Evolutionary conservation across 2,113 vertebrate genomes (phyloP), one percentile per base, ranked within the genome.

Genomic region (Thunnus thynnus): DNA sequence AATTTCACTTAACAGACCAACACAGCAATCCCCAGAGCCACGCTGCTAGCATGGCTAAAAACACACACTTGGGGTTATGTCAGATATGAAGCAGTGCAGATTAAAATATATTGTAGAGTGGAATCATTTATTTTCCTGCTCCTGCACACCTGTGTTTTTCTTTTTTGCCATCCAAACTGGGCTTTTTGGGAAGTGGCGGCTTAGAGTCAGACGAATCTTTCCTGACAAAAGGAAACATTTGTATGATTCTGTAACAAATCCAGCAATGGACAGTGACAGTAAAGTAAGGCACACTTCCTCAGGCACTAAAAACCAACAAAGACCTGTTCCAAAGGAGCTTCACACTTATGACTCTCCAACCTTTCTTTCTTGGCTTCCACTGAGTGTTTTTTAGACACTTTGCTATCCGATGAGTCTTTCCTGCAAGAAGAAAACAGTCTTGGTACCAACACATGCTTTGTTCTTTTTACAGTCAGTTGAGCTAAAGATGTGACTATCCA

Each of bases 351-450:
- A 25, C 20, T 70, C 13, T 64, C 93, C 52, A 83, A 95, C 95
- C 95, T 95, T 80, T 96, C 94, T 88, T 86, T 93, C 80, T 92
- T 95, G 79, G 76, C 72, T 69, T 95, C 94, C 47, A 84, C 80
- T 3, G 84, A 87, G 14, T 75, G 83, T 71, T 88, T 94, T 88
- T 92, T 94, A 74, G 86, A 75, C 58, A 86, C 76, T 91, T 94
- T 96, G 85, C 70, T 84, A 18, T 94, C 92, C 14, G 84, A 79
- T 0, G 91, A 91, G 77, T 95, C 87, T 88, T 94, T 95, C 88
- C 94, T 95, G 93, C 44, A 84, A 93, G 64, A 87, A 61, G 13
- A 90, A 80, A 90, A 91, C 27, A 27, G 20, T 48, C 82, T 74
- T 47, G 70, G 25, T 54, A 47, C 62, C 9, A 44, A 47, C 14